Base-by-base conservation (phyloP, 2,888 invertebrate species). In the Pecten maximus region DNA sequence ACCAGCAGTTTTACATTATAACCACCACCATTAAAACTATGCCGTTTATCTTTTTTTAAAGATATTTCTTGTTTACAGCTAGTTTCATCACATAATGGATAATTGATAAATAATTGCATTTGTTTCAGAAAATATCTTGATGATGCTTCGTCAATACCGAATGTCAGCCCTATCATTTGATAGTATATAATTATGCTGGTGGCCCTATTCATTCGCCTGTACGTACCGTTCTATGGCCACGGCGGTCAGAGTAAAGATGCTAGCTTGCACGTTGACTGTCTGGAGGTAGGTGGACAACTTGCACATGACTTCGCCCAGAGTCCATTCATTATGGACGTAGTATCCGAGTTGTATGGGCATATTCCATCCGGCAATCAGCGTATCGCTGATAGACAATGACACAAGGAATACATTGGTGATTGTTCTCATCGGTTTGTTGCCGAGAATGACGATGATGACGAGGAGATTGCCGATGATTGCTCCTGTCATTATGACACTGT, bases 191-290 rank as follows among this genome's bases (percentile, higher is more conserved):
- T n/a, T n/a, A n/a, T n/a, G n/a, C n/a, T n/a, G n/a, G n/a, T n/a
- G n/a, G n/a, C n/a, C n/a, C n/a, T n/a, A 48, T 19, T 48, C 48
- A 15, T 48, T 2, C 19, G 19, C 23, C 35, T 88, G 2, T 16
- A 40, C 91, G 74, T 92, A 95, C 95, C 95, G 94, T 93, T 95
- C 95, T 48, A 95, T 91, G 12, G 95, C 94, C 8, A 95, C 93
- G 28, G 92, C 94, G 2, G 94, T 93, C 12, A 95, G 92, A 1
- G 95, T 95, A 4, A 95, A 91, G 28, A 95, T 95, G 87, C 94
- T 95, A 48, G 94, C 92, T 15, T 94, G 92, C 44, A 96, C 94
- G 89, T 93, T 93, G n/a, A 95, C 94, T 23, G 93, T 94, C 87
- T 95, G 94, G 2, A 95, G 88, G 91, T 94, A 95, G 88, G 93